Conservation (phyloP, 2,888 invertebrate genomes). For the Cerceris rybyensis region DNA sequence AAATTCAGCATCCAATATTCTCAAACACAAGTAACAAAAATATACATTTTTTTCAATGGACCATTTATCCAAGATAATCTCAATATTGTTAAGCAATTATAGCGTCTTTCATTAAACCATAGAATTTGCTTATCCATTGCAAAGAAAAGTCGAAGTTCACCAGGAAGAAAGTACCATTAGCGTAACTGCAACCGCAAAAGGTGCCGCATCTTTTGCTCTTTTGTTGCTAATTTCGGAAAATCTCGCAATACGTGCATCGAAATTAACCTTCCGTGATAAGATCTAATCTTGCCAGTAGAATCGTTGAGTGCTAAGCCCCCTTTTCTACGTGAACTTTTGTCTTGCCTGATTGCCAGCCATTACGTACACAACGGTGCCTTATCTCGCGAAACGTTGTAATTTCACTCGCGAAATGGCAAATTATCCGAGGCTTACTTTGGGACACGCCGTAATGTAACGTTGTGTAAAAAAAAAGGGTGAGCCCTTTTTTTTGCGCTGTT, state of each 20-base stretch:
- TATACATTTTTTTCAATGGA: no score
- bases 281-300: constrained; percentile 5
- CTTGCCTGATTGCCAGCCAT: constrained; percentile 9
- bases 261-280: constrained; percentile 1
- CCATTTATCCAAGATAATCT: no score
- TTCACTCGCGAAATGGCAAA: neutral
- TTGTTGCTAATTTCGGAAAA: neutral
- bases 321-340: constrained; percentile 5
- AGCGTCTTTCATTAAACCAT: neutral
- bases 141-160: neutral
- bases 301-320: constrained; percentile 1
- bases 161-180: neutral
- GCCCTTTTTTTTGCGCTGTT: neutral
- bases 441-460: neutral
- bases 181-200: neutral
- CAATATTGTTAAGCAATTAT: neutral
- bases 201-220: neutral
- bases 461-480: neutral
- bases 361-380: neutral
- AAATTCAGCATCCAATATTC: no score
- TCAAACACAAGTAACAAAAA: no score
- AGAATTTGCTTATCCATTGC: neutral
- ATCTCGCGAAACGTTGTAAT: neutral
- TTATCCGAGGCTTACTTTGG: neutral
- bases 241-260: neutral